These are phyloP conservation scores for Urocyon cinereoargenteus DNA, from an alignment of 2,797 vertebrate genomes.

Conservation along the genomic window DNA sequence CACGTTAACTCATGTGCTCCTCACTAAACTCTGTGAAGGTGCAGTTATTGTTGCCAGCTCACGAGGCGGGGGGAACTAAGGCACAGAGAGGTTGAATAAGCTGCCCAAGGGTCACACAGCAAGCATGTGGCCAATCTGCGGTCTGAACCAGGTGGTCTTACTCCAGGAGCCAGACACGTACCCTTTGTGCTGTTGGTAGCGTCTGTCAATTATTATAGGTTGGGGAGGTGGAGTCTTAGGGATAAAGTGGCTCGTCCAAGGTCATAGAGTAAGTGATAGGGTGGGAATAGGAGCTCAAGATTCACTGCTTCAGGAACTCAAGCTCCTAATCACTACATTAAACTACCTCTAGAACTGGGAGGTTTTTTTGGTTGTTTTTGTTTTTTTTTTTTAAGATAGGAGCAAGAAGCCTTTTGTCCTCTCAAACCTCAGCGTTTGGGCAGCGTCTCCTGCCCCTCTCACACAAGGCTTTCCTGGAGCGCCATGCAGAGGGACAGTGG, in stretches of 20 bases:
- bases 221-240: background rate
- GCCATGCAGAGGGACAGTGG: background rate
- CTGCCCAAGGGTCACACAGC: background rate
- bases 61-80: background rate
- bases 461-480: background rate
- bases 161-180: background rate
- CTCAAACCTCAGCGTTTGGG: background rate
- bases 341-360: background rate
- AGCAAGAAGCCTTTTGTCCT: background rate
- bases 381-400: background rate
- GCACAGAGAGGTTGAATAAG: background rate
- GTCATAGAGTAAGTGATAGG: background rate
- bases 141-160: background rate
- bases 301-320: background rate
- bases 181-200: background rate
- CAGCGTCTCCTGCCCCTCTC: rapidly evolving
- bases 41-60: background rate
- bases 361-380: background rate
- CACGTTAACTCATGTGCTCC: background rate
- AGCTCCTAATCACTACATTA: background rate
- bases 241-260: background rate
- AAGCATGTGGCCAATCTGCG: background rate
- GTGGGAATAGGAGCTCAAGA: background rate
- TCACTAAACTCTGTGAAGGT: background rate
- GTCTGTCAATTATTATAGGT: background rate